Evolutionary conservation across 2,797 vertebrate genomes (phyloP), one percentile per base, ranked within the genome.

Genomic region (Cyclura pinguis): DNA sequence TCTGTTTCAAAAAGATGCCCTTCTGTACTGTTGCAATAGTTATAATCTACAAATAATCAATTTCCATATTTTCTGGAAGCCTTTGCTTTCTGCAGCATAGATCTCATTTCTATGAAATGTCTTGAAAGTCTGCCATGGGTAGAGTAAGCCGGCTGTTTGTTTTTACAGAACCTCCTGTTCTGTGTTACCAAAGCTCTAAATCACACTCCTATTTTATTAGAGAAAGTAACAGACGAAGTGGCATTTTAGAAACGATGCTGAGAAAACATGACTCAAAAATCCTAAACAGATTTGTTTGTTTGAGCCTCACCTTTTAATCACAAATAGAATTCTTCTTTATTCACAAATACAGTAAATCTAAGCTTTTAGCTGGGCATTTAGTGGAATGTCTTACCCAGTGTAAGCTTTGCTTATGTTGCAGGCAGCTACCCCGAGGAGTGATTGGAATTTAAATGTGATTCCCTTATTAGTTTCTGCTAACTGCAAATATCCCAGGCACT

Each of bases 401-500:
- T 97, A 97, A 97, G 97, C 96, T 96, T 98, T 97, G 97, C 97
- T 97, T 97, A 97, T 97, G 96, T 94, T 97, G 97, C 97, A 97
- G 96, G 96, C 96, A 97, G 96, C 97, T 96, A 97, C 97, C 96
- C 97, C 93, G 96, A 97, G 97, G 97, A 98, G 97, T 98, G 97
- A 97, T 98, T 97, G 96, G 97, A 98, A 98, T 98, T 97, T 97
- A 97, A 98, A 98, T 98, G 97, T 91, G 97, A 96, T 97, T 97
- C 97, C 95, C 96, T 97, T 98, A 97, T 98, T 98, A 98, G 97
- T 97, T 97, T 97, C 97, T 97, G 96, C 97, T 97, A 97, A 97
- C 97, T 97, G 97, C 97, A 98, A 98, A 97, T 97, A 98, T 97
- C 96, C 97, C 94, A 96, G 97, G 95, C 97, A 97, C 96, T 97